These are phyloP conservation scores for Lasioglossum albipes DNA, from an alignment of 1,140 invertebrate species.

Conservation along the genomic window DNA sequence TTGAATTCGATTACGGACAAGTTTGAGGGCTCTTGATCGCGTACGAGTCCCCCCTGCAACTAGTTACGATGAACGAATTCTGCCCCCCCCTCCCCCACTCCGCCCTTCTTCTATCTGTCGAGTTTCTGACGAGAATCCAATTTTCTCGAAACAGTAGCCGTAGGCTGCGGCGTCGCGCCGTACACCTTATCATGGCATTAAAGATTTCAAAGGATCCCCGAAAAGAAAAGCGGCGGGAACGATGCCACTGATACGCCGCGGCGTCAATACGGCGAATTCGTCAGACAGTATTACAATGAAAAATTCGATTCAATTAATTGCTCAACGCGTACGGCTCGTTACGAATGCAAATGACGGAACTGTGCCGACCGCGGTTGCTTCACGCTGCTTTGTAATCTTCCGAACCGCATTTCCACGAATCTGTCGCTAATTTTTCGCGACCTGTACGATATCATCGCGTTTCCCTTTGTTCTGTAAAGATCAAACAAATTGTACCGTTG, in stretches of 20 bases:
- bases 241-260: neutral
- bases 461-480: too few species aligned
- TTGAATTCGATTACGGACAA: conserved; percentile 63
- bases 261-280: neutral
- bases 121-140: conserved; percentile 23
- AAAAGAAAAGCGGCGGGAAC: neutral
- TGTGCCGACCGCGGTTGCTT: neutral
- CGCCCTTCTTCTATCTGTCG: neutral
- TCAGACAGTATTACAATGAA: neutral
- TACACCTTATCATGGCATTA: conserved; percentile 31
- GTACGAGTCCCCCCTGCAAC: conserved; percentile 31
- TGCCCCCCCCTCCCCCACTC: neutral
- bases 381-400: neutral
- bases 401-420: neutral
- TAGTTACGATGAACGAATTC: conserved; percentile 38
- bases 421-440: neutral
- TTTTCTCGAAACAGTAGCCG: conserved; percentile 21
- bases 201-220: neutral
- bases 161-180: conserved; percentile 11
- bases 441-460: neutral
- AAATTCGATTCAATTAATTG: neutral
- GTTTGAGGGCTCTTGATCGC: neutral
- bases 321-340: neutral
- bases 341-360: neutral
- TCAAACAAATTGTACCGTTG: too few species aligned